phyloP scores from a whole-genome alignment of 35 echinoderm and acorn worm genomes.

The Amphiura filiformis region DNA sequence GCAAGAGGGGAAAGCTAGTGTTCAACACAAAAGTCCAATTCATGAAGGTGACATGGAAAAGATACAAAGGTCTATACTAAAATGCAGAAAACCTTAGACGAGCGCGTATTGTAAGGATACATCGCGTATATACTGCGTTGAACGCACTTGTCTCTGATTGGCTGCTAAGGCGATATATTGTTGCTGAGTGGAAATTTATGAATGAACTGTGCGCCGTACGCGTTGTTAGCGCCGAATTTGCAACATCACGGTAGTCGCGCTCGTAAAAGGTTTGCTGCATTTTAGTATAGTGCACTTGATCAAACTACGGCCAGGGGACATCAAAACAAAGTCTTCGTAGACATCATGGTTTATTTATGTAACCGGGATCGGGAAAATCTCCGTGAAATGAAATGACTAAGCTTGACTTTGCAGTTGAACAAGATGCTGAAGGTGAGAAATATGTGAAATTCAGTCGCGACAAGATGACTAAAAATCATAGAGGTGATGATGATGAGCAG shows the following conservation, averaged over 20 bases:
- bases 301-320: constrained; percentile 22
- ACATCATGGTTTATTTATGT: constrained; percentile 48
- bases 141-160: too few relatives aligned
- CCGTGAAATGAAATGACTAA: neutral
- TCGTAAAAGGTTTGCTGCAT: too few relatives aligned
- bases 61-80: constrained; percentile 35
- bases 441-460: constrained; percentile 12
- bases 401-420: constrained; percentile 24
- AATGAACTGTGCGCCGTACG: too few relatives aligned
- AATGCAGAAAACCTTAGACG: too few relatives aligned
- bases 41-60: constrained; percentile 30
- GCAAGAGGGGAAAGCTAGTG: constrained; percentile 8
- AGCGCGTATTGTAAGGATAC: too few relatives aligned
- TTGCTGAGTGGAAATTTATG: too few relatives aligned
- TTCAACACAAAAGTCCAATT: constrained; percentile 34
- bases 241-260: too few relatives aligned
- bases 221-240: too few relatives aligned
- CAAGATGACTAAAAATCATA: constrained; percentile 38
- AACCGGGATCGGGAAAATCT: constrained; percentile 45
- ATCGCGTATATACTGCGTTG: too few relatives aligned
- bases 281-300: too few relatives aligned
- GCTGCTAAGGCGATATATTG: too few relatives aligned
- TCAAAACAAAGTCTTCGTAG: constrained; percentile 54
- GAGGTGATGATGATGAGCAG: constrained; percentile 5
- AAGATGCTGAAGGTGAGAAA: neutral